Base-by-base conservation (phyloP, 2,888 invertebrate genomes). In the Clistopyga incitator region DNA sequence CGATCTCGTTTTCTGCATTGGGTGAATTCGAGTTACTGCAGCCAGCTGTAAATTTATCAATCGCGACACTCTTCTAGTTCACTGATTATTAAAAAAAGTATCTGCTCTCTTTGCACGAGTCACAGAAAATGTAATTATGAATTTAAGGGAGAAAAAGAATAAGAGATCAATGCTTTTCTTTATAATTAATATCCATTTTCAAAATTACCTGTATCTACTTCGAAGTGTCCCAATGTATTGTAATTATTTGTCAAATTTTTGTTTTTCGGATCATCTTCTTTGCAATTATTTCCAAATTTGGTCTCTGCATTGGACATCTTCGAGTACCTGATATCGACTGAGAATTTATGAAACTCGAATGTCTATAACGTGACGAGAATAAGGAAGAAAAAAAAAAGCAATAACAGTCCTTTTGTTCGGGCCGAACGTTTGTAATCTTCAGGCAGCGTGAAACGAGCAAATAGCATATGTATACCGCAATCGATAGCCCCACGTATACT, bases 401-500 rank as follows among this genome's bases (percentile, higher is more conserved):
- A 65, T 78, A 82, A 78, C 25, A 65, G n/a, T 59, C n/a, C 29
- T 38, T 18, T 42, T 25, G 71, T 64, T 67, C 15, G 52, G 29
- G 56, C 59, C 50, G 45, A 52, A 72, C 45, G 79, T 76, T 77
- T 34, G 72, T 50, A 38, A 64, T 68, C 67, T 64, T 23, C 52
- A 3, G 52, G 54, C 42, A 42, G 6, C 45, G 65, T 42, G 47
- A 71, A 80, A 72, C 50, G 67, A 68, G 52, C 64, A 81, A 81
- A 68, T 77, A 64, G 65, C 75, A 42, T 59, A 34, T 64, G 59
- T 72, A 67, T 42, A 64, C 34, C 45, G 29, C 59, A 83, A 83
- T 84, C 83, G 72, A 84, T 84, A 77, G 8, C 20, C 25, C 15
- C 59, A 59, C 29, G 71, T 81, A 64, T 76, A 70, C 45, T 42